phyloP scores from a whole-genome alignment of 2,797 vertebrate genomes.

The Furcifer pardalis region DNA sequence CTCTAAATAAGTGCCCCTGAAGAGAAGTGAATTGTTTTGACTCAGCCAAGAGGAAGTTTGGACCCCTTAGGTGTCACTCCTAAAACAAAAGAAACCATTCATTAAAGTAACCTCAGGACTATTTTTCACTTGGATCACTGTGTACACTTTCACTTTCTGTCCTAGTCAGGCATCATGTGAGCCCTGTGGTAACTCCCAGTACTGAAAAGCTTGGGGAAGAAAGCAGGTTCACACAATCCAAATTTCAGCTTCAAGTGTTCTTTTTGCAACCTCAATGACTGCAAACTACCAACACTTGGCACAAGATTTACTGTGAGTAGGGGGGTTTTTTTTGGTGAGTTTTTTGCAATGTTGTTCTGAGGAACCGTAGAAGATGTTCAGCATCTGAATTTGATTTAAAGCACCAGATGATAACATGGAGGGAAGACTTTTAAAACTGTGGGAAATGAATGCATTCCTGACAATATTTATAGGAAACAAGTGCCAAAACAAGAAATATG shows the following conservation, averaged over 20 bases:
- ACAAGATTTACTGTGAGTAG: background rate
- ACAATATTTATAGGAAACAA: background rate
- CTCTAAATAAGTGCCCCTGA: constrained; percentile 40
- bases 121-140: constrained; percentile 28
- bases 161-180: background rate
- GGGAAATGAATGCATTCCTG: background rate
- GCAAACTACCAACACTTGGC: background rate
- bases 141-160: constrained; percentile 6
- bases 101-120: constrained; percentile 10
- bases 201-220: background rate
- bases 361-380: background rate
- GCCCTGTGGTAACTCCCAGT: background rate
- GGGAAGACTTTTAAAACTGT: background rate
- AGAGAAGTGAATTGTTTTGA: constrained; percentile 43
- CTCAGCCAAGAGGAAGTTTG: constrained; percentile 2
- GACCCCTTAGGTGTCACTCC: constrained; percentile 2
- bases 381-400: constrained; percentile 1
- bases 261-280: background rate
- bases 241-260: constrained; percentile 1
- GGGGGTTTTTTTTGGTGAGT: constrained; percentile 30
- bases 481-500: background rate
- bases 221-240: background rate
- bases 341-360: background rate
- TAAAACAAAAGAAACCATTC: constrained; percentile 11
- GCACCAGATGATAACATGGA: background rate